Base-by-base conservation (phyloP, 2,113 vertebrate genomes). In the Caranx melampygus region DNA sequence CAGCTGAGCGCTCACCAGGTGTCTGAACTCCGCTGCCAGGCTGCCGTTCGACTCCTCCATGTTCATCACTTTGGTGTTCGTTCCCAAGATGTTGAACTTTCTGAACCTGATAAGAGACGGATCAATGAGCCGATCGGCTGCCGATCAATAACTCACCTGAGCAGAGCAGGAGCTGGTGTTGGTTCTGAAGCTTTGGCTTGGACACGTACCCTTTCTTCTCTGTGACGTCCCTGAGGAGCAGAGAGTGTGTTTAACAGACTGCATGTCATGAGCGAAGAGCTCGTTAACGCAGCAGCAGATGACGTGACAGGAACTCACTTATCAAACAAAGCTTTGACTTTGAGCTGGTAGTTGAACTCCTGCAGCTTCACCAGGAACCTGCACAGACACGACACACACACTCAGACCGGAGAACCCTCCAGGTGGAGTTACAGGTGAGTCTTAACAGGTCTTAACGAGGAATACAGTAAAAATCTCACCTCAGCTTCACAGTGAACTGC, bases 41-140 rank as follows among this genome's bases (percentile, higher is more conserved):
- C 96, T 98, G 62, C 97, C 98, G n/a, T 98, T 99, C 2, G 97
- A 99, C 84, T 99, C 98, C 81, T 99, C 98, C 97, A 99, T 98
- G 94, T 99, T 99, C 97, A 99, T 98, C 15, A 99, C 97, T 92
- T 99, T 99, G 0, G 96, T 97, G 85, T 95, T 96, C 2, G 98
- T 99, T 65, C 98, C 98, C 92, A 99, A 89, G 88, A 99, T 98
- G 87, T 99, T 99, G 84, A 99, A 99, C 91, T 97, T 98, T 15
- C 98, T 95, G 79, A 98, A 98, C 42, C 98, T 99, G 83, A 26
- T 76, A 0, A 4, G 26, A 26, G 26, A 26, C 26, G 26, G 26
- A 26, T 26, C 26, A 26, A 26, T 26, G 26, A 26, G 26, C 26
- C 26, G 26, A 26, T 26, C 26, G 26, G 26, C 26, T 26, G 26